These are phyloP conservation scores for Aepyceros melampus DNA, from an alignment of 2,113 vertebrate species.

Conservation along the genomic window DNA sequence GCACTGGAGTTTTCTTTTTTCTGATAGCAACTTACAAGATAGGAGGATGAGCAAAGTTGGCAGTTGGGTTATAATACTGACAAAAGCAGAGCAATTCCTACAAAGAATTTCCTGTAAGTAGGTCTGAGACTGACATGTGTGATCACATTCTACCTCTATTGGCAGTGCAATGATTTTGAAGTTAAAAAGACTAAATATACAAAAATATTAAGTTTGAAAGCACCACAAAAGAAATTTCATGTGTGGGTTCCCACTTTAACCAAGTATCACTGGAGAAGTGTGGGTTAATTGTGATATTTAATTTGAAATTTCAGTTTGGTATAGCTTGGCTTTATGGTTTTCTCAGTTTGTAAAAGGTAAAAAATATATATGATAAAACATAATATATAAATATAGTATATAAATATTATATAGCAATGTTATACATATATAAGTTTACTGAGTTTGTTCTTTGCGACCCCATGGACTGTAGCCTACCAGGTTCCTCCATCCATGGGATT, in stretches of 20 bases:
- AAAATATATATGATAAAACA: neutral
- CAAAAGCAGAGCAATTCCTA: conserved; percentile 6
- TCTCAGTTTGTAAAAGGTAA: neutral
- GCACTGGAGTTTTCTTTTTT: conserved; percentile 43
- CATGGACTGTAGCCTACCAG: no score
- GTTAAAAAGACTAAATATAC: neutral
- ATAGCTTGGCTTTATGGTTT: neutral
- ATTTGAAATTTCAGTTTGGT: neutral
- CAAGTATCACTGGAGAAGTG: neutral
- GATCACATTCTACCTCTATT: neutral
- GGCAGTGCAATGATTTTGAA: neutral
- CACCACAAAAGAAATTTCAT: neutral
- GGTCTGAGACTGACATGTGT: neutral
- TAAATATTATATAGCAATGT: neutral
- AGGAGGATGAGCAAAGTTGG: conserved; percentile 7
- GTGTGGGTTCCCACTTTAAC: neutral
- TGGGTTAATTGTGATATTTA: neutral
- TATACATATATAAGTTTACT: neutral
- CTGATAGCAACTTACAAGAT: neutral
- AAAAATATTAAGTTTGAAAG: neutral
- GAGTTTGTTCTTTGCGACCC: neutral
- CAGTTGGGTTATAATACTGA: neutral
- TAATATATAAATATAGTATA: neutral
- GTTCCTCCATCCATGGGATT: no score
- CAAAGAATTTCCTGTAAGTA: conserved; percentile 18